Percentiles rank a stretch among this genome's conserved stretches.
These are phyloP conservation scores for Streblospio benedicti DNA, from an alignment of 1,140 invertebrate genomes.

Conservation along the genomic window DNA sequence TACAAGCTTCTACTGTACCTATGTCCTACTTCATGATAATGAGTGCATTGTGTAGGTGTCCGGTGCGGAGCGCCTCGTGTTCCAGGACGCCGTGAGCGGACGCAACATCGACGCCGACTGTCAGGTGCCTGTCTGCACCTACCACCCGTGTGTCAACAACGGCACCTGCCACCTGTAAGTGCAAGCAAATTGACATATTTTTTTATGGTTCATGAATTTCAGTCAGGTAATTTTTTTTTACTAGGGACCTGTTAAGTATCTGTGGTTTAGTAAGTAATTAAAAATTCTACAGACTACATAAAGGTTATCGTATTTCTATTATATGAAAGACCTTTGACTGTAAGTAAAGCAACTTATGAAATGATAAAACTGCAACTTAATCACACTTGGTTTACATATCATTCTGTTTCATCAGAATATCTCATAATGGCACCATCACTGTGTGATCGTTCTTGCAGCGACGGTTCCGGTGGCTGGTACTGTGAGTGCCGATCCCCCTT, in stretches of 20 bases:
- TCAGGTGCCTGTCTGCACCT: constrained; percentile 2
- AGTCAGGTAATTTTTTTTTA: too few species aligned
- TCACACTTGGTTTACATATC: too few species aligned
- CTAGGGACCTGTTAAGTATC: too few species aligned
- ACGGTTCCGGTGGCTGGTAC: not conserved
- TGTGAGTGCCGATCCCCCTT: constrained; percentile 1
- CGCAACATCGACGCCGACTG: constrained; percentile 12
- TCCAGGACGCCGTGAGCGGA: constrained; percentile 6
- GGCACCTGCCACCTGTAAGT: constrained; percentile 8
- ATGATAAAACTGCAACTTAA: too few species aligned
- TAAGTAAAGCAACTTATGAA: too few species aligned
- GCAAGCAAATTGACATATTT: not conserved
- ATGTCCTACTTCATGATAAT: not conserved
- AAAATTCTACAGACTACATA: too few species aligned
- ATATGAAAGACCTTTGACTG: too few species aligned
- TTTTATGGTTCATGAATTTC: not conserved
- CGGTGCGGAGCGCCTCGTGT: not conserved
- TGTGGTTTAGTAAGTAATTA: too few species aligned
- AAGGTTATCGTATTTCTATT: too few species aligned
- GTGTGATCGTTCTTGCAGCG: constrained; percentile 7
- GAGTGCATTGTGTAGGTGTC: not conserved
- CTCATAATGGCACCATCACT: too few species aligned
- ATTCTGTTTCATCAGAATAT: too few species aligned
- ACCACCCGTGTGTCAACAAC: constrained; percentile 11
- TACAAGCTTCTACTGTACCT: too few species aligned